A percentile compares a stretch with the other conserved stretches of the same genome.
Conservation (phyloP, 2,888 invertebrate species). For the Disparrhopalites patrizii region DNA sequence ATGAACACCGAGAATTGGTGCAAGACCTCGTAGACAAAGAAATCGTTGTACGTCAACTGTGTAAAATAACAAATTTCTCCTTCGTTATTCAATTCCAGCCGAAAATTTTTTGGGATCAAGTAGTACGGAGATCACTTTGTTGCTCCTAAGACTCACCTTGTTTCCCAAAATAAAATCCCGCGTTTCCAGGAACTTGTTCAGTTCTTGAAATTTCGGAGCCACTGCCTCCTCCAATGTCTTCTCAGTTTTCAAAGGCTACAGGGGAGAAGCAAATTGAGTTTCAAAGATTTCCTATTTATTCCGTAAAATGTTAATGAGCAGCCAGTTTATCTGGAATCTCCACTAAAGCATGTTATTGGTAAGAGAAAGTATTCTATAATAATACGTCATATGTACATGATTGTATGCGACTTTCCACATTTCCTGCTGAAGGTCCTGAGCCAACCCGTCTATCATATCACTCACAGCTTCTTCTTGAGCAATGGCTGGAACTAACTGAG, state of each 20-base stretch:
- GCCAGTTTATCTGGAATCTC: no score
- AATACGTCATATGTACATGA: background rate
- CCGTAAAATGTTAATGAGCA: no score
- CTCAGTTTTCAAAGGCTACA: no score
- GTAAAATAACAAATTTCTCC: conserved; percentile 5
- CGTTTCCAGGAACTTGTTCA: background rate
- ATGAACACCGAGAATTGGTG: conserved; percentile 51
- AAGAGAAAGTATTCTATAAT: background rate
- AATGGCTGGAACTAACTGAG: conserved; percentile 51
- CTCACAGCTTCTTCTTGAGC: conserved; percentile 48
- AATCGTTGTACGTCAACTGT: conserved; percentile 52
- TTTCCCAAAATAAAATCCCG: background rate
- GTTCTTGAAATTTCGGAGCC: background rate
- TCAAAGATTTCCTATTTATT: no score
- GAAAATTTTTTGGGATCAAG: no score
- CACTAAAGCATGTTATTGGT: no score
- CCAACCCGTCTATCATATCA: conserved; percentile 11
- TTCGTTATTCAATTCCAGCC: no score
- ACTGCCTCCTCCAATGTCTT: background rate
- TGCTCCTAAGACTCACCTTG: background rate
- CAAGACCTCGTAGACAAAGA: conserved; percentile 53
- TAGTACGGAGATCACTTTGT: no score
- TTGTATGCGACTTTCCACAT: conserved; percentile 15
- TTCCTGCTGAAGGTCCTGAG: conserved; percentile 1
- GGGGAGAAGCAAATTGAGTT: no score